phyloP scores from a whole-genome alignment of 2,888 invertebrate genomes.

The Patella pellucida region DNA sequence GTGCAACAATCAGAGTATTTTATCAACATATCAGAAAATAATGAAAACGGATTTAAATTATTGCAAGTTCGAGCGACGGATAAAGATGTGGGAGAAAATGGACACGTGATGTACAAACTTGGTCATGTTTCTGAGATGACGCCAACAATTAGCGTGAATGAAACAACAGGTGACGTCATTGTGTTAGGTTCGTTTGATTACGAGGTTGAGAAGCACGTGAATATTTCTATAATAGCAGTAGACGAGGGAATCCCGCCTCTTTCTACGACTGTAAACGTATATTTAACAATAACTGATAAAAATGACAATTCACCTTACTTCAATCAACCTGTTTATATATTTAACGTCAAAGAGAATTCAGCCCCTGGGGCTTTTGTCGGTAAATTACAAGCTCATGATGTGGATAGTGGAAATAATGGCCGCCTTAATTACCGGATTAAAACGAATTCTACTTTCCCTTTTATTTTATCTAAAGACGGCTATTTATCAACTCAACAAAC shows the following conservation, averaged over 20 bases:
- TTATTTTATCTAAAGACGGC: background rate
- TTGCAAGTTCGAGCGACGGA: background rate
- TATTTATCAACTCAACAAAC: background rate
- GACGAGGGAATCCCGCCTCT: background rate
- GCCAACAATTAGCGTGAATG: background rate
- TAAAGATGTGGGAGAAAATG: background rate
- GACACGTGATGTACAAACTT: background rate
- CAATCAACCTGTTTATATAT: slow-evolving; percentile 5
- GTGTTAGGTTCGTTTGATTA: background rate
- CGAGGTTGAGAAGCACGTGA: background rate
- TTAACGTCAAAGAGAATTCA: slow-evolving; percentile 3
- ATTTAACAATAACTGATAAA: slow-evolving; percentile 4
- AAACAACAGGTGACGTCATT: slow-evolving; percentile 7
- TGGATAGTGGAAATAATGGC: background rate
- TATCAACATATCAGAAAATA: background rate
- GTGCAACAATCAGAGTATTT: background rate
- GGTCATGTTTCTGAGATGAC: background rate
- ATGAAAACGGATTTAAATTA: background rate
- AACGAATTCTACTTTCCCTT: background rate
- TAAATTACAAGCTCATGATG: background rate
- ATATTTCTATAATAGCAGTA: background rate
- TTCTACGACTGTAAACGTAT: background rate
- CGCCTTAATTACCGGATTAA: background rate
- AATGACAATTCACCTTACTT: slow-evolving; percentile 6
- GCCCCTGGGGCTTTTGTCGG: background rate